Conservation (phyloP, 2,888 invertebrate species). For the Hartigia nigra region DNA sequence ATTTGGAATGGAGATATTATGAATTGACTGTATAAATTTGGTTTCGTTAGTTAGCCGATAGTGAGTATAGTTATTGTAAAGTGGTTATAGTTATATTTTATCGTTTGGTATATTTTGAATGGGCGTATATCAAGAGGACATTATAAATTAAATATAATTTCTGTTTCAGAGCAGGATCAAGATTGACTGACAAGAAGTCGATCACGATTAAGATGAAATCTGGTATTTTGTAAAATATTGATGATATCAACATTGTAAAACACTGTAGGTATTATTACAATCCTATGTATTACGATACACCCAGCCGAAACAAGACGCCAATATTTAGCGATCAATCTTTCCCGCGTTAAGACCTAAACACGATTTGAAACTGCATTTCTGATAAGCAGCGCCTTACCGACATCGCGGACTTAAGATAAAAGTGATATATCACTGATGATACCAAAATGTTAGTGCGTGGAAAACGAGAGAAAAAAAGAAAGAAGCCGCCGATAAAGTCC, state of each 20-base stretch:
- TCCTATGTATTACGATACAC: not conserved
- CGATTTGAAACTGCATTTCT: slow-evolving; percentile 20
- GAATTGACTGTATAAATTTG: not conserved
- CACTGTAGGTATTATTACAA: not conserved
- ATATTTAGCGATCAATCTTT: slow-evolving; percentile 24
- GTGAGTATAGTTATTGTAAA: too few species aligned
- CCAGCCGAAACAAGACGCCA: slow-evolving; percentile 6
- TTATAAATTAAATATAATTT: not conserved
- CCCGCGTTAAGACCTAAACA: slow-evolving; percentile 19
- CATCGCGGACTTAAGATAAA: slow-evolving; percentile 22
- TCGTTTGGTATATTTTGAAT: not conserved
- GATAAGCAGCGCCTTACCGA: slow-evolving; percentile 22
- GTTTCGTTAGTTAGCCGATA: not conserved
- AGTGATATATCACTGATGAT: slow-evolving; percentile 18
- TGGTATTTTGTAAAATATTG: not conserved
- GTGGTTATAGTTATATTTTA: not conserved
- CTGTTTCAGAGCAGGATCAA: not conserved
- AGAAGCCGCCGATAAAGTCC: not conserved
- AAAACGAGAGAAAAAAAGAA: slow-evolving; percentile 2
- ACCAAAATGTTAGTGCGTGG: slow-evolving; percentile 9
- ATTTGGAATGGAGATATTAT: not conserved
- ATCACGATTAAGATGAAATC: not conserved
- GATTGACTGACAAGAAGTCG: not conserved
- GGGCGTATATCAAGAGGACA: too few species aligned
- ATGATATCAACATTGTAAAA: not conserved